Evolutionary conservation across 2,797 vertebrate species (phyloP), one percentile per base, ranked within the genome.

Genomic region (Dallia pectoralis): DNA sequence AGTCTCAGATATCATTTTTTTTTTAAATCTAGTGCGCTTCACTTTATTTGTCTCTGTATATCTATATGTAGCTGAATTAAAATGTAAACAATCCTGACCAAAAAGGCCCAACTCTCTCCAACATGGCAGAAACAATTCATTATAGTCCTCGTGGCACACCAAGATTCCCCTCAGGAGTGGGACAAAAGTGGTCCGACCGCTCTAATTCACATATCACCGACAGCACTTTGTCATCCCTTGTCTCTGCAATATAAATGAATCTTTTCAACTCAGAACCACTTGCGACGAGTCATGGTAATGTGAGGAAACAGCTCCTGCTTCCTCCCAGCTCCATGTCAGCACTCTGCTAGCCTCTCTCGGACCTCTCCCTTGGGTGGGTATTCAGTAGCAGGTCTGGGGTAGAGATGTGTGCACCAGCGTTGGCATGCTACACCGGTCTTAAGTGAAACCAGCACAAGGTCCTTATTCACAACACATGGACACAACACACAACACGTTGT

Each of bases 371-470:
- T 40, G 22, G 22, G 40, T 25, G n/a, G 33, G 22, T 67, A 40
- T 67, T 15, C 22, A 33, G 36, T 67, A 25, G 65, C 48, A 67
- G 16, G 72, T 69, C 75, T 0, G 0, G 70, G 51, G 29, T 22
- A 27, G 7, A 19, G 69, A 15, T 61, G 25, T 71, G 12, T 65
- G 88, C 85, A 25, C 68, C 65, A 69, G 76, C 49, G 86, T 82
- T 87, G 88, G 89, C 84, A 87, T 74, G 70, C 77, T 69, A 75
- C 59, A 71, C 33, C 22, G 40, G 40, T 56, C 22, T 47, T 16
- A 47, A 67, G 25, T 44, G 66, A 32, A 12, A 64, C 49, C 29
- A 63, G 61, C 61, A 63, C 61, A 19, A 56, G 29, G 61, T 29
- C 61, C 61, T 32, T 62, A 14, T 62, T 30, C 59, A 62, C 59